Evolutionary conservation across 2,888 invertebrate species (phyloP), one percentile per base, ranked within the genome.

Genomic region (Oligia strigilis): DNA sequence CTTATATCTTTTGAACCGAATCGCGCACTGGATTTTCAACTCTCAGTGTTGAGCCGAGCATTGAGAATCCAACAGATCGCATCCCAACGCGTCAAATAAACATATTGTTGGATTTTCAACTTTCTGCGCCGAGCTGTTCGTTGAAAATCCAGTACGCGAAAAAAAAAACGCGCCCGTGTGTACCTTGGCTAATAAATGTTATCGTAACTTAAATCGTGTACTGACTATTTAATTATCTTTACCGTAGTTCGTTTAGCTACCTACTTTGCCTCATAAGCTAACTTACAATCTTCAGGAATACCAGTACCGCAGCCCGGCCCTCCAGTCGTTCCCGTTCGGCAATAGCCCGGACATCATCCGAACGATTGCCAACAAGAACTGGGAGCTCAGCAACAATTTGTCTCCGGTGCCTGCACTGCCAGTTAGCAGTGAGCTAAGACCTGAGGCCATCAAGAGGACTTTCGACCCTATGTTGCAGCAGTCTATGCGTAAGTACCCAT

Each of bases 401-500:
- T 94, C 94, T 2, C 95, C 94, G 0, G 85, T 94, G 17, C 92
- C 94, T 0, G 84, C 93, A 17, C 84, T 96, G 83, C 94, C 97
- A 0, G 88, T 96, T 29, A 81, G 93, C 65, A 92, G 91, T 9
- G 97, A 97, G 14, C 88, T 97, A 19, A 92, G 97, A 8, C 94
- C 95, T 0, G 96, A 97, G 71, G 93, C 95, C 0, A 94, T 94
- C 69, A 97, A 97, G 92, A 94, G 97, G 86, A 91, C 91, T 49
- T 95, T 92, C 88, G 97, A 97, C 76, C 97, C 97, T 4, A 95
- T 97, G 95, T 87, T 97, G 80, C 96, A 97, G 92, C 96, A 97
- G 92, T 95, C 94, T 8, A 93, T 97, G 60, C 90, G 97, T 97
- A 83, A 95, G 96, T 92, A 73, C 1, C 4, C 13, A 6, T 64